Conservation (phyloP, 2,888 invertebrate species). For the Autographa gamma region DNA sequence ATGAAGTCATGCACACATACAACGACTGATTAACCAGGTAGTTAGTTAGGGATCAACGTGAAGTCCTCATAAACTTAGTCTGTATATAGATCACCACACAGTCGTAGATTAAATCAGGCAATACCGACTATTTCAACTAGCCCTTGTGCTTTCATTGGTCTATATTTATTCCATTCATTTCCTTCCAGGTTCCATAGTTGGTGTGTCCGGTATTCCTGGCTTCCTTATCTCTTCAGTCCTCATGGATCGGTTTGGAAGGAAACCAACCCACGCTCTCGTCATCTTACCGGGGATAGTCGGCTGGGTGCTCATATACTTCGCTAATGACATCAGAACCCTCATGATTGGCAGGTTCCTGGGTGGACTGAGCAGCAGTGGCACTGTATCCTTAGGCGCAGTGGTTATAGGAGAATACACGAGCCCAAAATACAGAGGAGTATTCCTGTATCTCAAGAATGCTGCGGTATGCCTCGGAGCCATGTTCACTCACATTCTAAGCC, state of each 20-base stretch:
- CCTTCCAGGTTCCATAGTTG: conserved; percentile 64
- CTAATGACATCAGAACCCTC: conserved; percentile 28
- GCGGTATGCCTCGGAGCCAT: conserved; percentile 47
- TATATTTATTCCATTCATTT: too few relatives aligned
- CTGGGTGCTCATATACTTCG: conserved; percentile 49
- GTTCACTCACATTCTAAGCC: conserved; percentile 55
- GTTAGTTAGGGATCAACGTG: too few relatives aligned
- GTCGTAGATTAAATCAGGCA: too few relatives aligned
- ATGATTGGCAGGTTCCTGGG: conserved; percentile 47
- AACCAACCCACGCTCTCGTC: conserved; percentile 68
- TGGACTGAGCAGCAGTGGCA: conserved; percentile 39
- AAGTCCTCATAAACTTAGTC: too few relatives aligned
- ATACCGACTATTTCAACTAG: too few relatives aligned
- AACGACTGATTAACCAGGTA: too few relatives aligned
- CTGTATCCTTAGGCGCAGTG: conserved; percentile 70
- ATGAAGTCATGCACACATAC: too few relatives aligned
- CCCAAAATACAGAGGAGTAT: conserved; percentile 86
- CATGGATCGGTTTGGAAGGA: conserved; percentile 65
- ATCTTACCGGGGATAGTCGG: conserved; percentile 67
- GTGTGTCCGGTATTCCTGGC: conserved; percentile 63
- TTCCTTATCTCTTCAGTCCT: conserved; percentile 65
- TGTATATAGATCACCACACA: too few relatives aligned
- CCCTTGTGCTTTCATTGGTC: too few relatives aligned
- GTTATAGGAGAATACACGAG: conserved; percentile 83
- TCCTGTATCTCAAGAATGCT: conserved; percentile 70